Evolutionary conservation across 2,113 vertebrate genomes (phyloP).

Genomic region (Colistium nudipinnis): DNA sequence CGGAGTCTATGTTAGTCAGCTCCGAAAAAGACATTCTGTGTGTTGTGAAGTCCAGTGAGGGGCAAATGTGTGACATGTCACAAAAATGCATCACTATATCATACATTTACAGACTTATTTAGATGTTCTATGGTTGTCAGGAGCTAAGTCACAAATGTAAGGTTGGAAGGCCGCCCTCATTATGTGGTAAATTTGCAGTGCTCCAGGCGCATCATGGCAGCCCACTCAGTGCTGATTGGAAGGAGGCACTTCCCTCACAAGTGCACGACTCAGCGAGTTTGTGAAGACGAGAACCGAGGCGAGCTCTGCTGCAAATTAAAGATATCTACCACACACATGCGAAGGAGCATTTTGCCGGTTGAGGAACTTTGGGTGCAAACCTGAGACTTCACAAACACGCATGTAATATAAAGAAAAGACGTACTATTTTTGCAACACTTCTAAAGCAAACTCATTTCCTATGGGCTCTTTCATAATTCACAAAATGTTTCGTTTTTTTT

Average conservation of each 20-base stretch:
- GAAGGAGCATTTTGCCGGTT: neutral
- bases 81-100: neutral
- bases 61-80: neutral
- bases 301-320: slow-evolving; percentile 49
- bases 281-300: slow-evolving; percentile 27
- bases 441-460: neutral
- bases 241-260: slow-evolving; percentile 38
- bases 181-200: slow-evolving; percentile 50
- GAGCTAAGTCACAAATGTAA: too few species aligned
- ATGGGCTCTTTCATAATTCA: slow-evolving; percentile 37
- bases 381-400: neutral
- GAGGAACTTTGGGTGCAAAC: neutral
- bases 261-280: slow-evolving; percentile 43
- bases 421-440: neutral
- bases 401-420: neutral
- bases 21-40: neutral
- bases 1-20: neutral
- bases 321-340: slow-evolving; percentile 49
- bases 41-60: neutral
- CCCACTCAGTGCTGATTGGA: slow-evolving; percentile 57
- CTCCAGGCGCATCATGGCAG: slow-evolving; percentile 40
- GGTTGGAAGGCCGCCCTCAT: slow-evolving; percentile 49
- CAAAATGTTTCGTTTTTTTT: slow-evolving; percentile 2
- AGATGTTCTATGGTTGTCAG: neutral
- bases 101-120: slow-evolving; percentile 1